Evolutionary conservation across 2,888 invertebrate species (phyloP), one percentile per base, ranked within the genome.

Genomic region (Oscheius sp.): DNA sequence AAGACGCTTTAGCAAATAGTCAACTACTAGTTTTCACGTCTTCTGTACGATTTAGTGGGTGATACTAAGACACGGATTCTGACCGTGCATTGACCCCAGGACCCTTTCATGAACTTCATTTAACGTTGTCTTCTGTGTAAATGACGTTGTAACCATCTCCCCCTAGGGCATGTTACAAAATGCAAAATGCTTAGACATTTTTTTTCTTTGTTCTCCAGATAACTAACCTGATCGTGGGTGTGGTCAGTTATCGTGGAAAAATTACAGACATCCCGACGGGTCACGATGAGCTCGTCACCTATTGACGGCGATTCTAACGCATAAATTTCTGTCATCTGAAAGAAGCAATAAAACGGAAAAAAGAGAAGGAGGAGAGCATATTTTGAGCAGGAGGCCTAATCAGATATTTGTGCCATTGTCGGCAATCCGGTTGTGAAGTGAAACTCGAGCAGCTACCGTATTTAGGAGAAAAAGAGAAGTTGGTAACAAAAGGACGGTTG

Each of bases 221-320:
- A n/a, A 54, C 33, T 28, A 26, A 63, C 68, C 67, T 76, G 74
- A 54, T 76, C 76, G 32, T 74, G 72, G 26, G 68, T 70, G 41
- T 76, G 76, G 20, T 76, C 72, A 14, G 74, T 74, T 49, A 76
- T 76, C 38, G 71, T 68, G 12, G 74, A 74, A 56, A 76, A 76
- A 54, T 74, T 76, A 66, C 76, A 76, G 26, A 74, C 36, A 51
- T 70, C 59, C 9, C 59, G 64, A 14, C 66, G 61, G 20, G 67
- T 56, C 24, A 64, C 50, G 20, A 73, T 61, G 24, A 73, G 57
- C 33, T 73, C 70, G 30, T 75, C 75, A 17, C 70, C 67, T 62
- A 72, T 71, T 2, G 75, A 71, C 9, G 73, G 69, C 9, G 73
- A 71, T 62, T 73, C 75, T 56, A 75, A n/a, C n/a, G 68, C 17